A percentile compares a stretch with the other conserved stretches of the same genome.
phyloP scores from a whole-genome alignment of 2,797 vertebrate species.

The Somateria mollissima region DNA sequence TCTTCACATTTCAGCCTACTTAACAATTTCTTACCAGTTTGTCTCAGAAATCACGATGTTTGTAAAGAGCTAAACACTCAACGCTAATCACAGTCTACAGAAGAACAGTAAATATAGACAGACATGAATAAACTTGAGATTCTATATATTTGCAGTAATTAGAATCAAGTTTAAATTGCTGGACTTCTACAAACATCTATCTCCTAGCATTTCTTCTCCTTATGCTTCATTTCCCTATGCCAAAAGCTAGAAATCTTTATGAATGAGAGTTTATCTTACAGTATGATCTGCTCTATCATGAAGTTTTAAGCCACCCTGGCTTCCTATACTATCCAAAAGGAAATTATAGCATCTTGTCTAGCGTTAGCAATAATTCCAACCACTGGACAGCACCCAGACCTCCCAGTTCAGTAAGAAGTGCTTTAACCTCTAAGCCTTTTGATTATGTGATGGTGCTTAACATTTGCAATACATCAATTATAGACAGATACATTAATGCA shows the following conservation, averaged over 20 bases:
- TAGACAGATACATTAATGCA: not conserved
- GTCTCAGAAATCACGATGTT: slow-evolving; percentile 5
- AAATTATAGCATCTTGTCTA: slow-evolving; percentile 22
- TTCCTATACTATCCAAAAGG: slow-evolving; percentile 33
- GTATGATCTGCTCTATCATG: not conserved
- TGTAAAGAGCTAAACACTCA: slow-evolving; percentile 13
- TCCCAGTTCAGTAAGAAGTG: slow-evolving; percentile 20
- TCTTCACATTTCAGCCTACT: not conserved
- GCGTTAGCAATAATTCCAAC: slow-evolving; percentile 1
- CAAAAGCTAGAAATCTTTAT: slow-evolving; percentile 13
- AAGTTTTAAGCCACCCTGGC: not conserved
- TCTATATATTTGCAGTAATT: not conserved
- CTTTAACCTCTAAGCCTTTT: slow-evolving; percentile 53
- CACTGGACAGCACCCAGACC: not conserved
- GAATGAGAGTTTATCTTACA: not conserved
- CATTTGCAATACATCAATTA: slow-evolving; percentile 48
- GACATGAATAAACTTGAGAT: not conserved
- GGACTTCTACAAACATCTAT: not conserved
- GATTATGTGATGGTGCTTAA: slow-evolving; percentile 19
- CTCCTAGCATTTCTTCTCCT: not conserved
- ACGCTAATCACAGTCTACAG: not conserved
- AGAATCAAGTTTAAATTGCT: not conserved
- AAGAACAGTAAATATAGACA: slow-evolving; percentile 1
- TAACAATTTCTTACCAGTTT: not conserved
- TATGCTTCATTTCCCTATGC: not conserved